These are phyloP conservation scores for Cnemophilus loriae DNA, from an alignment of 2,113 vertebrate species.

Conservation along the genomic window DNA sequence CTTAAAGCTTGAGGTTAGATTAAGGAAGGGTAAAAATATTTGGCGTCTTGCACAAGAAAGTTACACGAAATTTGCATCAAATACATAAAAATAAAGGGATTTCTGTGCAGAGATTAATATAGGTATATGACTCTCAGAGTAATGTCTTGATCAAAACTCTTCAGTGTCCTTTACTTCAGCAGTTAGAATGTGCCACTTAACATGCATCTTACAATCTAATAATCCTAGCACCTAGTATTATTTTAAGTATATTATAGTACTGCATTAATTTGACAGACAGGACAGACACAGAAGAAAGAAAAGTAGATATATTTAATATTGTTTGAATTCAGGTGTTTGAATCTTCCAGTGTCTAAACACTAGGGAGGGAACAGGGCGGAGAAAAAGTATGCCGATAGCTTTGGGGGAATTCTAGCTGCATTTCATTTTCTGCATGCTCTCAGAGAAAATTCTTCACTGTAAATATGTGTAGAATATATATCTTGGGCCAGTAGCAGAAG, in stretches of 20 bases:
- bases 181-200: neutral
- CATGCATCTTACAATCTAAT: neutral
- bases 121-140: neutral
- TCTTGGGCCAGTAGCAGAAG: neutral
- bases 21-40: neutral
- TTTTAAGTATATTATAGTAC: neutral
- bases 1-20: neutral
- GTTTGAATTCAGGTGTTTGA: neutral
- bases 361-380: rapidly evolving
- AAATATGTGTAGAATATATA: neutral
- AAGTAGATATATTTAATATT: neutral
- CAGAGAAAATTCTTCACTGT: neutral
- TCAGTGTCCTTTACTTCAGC: neutral
- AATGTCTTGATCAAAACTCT: neutral
- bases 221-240: neutral
- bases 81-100: neutral
- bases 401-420: neutral
- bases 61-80: neutral
- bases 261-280: neutral
- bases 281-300: neutral
- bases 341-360: neutral
- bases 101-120: neutral
- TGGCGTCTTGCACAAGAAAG: neutral
- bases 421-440: neutral
- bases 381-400: neutral